A percentile compares a stretch with the other conserved stretches of the same genome.
Conservation (phyloP, 2,888 invertebrate species). For the Yponomeuta malinellus region DNA sequence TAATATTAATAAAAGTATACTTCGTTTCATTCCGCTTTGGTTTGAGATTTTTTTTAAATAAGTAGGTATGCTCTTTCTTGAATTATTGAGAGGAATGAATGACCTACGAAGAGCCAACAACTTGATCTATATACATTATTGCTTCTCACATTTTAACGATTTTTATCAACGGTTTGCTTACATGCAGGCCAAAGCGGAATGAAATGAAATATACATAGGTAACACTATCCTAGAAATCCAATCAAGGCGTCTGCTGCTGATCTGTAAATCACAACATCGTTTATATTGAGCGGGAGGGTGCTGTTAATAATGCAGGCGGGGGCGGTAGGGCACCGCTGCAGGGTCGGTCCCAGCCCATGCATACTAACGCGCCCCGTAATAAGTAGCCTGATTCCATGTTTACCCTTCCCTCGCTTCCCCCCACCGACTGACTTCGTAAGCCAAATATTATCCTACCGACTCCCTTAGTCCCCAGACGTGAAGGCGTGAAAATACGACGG, state of each 20-base stretch:
- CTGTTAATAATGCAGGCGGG: constrained; percentile 39
- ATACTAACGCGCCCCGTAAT: constrained; percentile 68
- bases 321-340: constrained; percentile 37
- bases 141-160: too few species aligned
- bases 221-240: too few species aligned
- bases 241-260: constrained; percentile 20
- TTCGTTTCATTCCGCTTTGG: neutral
- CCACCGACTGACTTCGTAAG: neutral
- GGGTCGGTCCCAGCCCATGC: constrained; percentile 67
- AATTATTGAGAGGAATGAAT: too few species aligned
- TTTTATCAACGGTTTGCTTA: too few species aligned
- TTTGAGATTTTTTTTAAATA: too few species aligned
- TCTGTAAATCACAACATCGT: constrained; percentile 57
- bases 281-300: constrained; percentile 41
- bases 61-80: too few species aligned
- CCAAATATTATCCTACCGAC: too few species aligned
- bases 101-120: too few species aligned
- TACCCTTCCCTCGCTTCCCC: constrained; percentile 23
- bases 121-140: too few species aligned
- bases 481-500: constrained; percentile 10
- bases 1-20: neutral
- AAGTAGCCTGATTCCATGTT: constrained; percentile 62
- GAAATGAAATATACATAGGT: neutral
- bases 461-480: neutral
- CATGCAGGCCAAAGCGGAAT: neutral